Percentiles rank a stretch among this genome's conserved stretches.
Evolutionary conservation across 2,113 vertebrate genomes (phyloP).

Genomic region (Hydrolagus affinis): DNA sequence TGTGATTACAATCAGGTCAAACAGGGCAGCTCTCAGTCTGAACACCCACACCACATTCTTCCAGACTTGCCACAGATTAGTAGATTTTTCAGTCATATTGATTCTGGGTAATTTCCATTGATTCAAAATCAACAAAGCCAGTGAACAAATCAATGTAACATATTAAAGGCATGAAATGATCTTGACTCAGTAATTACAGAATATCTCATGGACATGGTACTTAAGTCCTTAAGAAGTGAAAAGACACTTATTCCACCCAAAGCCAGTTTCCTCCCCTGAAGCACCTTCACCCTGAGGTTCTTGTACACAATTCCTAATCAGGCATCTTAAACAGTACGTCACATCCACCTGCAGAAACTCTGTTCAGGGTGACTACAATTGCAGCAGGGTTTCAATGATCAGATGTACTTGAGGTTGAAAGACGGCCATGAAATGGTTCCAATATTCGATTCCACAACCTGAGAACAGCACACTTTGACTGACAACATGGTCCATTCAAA

Average conservation of each 20-base stretch:
- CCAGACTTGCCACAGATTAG: neutral
- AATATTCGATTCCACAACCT: too few species aligned
- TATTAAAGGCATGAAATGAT: conserved; percentile 4
- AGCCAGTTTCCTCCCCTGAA: neutral
- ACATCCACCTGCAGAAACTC: too few species aligned
- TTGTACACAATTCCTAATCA: too few species aligned
- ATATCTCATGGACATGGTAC: neutral
- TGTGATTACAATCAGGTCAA: neutral
- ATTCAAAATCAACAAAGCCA: neutral
- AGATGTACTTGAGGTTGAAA: too few species aligned
- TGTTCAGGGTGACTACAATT: too few species aligned
- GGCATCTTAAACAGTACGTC: too few species aligned
- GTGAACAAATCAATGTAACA: neutral
- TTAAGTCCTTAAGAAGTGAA: neutral
- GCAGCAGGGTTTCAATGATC: too few species aligned
- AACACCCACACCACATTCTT: neutral
- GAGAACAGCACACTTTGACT: too few species aligned
- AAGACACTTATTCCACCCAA: neutral
- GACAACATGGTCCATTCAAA: too few species aligned
- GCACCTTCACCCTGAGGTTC: neutral
- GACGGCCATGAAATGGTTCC: too few species aligned
- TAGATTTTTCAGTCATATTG: neutral
- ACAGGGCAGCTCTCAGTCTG: neutral
- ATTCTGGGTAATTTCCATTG: neutral
- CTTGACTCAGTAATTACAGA: neutral